Evolutionary conservation across 2,888 invertebrate species (phyloP), one percentile per base, ranked within the genome.

Genomic region (Dysmachus trigonus): DNA sequence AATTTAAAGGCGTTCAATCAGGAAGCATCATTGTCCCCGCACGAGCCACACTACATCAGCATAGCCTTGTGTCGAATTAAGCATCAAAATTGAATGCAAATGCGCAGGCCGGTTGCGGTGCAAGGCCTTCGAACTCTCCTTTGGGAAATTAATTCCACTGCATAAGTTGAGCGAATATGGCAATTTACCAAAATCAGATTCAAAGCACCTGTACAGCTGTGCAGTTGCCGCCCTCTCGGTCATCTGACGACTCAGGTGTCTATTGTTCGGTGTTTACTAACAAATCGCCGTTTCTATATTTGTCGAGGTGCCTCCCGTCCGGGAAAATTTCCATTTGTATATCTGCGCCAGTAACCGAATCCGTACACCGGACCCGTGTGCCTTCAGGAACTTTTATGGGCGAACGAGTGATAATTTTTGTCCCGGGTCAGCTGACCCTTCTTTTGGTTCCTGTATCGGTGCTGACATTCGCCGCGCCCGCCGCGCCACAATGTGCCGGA

Each of bases 281-380:
- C 81, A 81, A 81, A 81, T 81, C 62, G 81, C 33, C 38, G 18
- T 62, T 81, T 81, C 81, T 81, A 81, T 81, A 81, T 81, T 81
- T 81, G 81, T 33, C 47, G 15, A 81, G 15, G 33, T 81, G 53
- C 81, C 31, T 33, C 81, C 35, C 33, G 81, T 30, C 53, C 53
- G 10, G 53, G 47, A 33, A 30, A 62, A 81, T 81, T 53, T 81
- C 81, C 81, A 81, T 81, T 77, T 51, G 18, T 35, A 62, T 62
- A 62, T 62, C 62, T n/a, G 79, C 31, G 30, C 79, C 15, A 47
- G 79, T 30, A 31, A 79, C 31, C 79, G 62, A 81, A 81, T 33
- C 81, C 13, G 62, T 33, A 35, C 10, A 4, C 2, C 76, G 18
- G 62, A 53, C 41, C 47, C 5, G 77, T 8, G 22, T 53, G 62